Base-by-base conservation (phyloP, 2,888 invertebrate genomes). In the Watsonalla cultraria region DNA sequence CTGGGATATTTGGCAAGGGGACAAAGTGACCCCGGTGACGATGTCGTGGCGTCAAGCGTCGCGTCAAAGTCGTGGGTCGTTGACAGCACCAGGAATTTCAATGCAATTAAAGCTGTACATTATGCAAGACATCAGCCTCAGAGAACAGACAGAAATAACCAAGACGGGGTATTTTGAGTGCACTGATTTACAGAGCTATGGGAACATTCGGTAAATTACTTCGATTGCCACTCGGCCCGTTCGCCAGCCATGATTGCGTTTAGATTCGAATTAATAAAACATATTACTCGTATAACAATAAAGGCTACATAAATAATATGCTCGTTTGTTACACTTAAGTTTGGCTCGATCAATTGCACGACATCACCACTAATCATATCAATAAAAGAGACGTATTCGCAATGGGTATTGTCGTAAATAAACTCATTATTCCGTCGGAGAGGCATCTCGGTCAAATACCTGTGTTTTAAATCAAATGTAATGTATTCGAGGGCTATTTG, bases 1-100 rank as follows among this genome's bases (percentile, higher is more conserved):
- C 84, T 83, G 86, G 79, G 80, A 76, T 79, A 84, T 89, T 90
- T 90, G 89, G 87, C 88, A 86, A 80, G 67, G 75, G 77, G 75
- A 82, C 82, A 82, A 82, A 69, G 55, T 64, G 62, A 71, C 70
- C 71, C 69, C 64, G 49, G 60, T 60, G 65, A 67, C 67, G 64
- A 60, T 66, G 56, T 55, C 72, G 68, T 72, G 68, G 59, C 70
- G 68, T 61, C 67, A 66, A 68, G 59, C 70, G 68, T 61, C 67
- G 66, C 66, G 64, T 69, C 76, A 74, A 72, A 68, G 72, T 71
- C 75, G 63, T 64, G 62, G 65, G 61, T 61, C 76, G 78, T 74
- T 75, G 80, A 78, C 74, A 67, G 68, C 66, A 54, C 58, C 53
- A 57, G 59, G 66, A 74, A 79, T 82, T 80, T 80, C 68, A 65